Base-by-base conservation (phyloP, 2,113 vertebrate genomes). In the Alligator sinensis region DNA sequence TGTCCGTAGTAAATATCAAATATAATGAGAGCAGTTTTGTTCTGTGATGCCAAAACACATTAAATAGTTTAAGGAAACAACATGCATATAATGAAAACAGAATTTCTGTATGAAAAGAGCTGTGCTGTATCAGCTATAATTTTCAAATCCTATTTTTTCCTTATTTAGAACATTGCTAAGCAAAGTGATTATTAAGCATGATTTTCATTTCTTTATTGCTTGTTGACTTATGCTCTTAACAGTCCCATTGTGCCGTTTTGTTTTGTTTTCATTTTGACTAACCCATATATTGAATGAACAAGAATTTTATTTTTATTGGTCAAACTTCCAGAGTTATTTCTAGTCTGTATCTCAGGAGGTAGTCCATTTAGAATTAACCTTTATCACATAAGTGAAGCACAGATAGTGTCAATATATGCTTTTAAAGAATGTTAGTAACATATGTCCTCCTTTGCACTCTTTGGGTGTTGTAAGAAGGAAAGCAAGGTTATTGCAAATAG, bases 41-140 rank as follows among this genome's bases (percentile, higher is more conserved):
- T 91, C 86, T 92, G 87, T 91, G 92, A 95, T 96, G 92, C 86
- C 91, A 94, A 93, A 96, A 95, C 96, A 84, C 25, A 75, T 90
- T 92, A 82, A 93, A 96, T 94, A 81, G 0, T 4, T 92, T 96
- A 92, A 95, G 93, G 95, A 97, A 96, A 81, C 81, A 92, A 64
- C 94, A 91, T 94, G 94, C 95, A 92, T 96, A 81, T 91, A 92
- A 93, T 2, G 78, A 94, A 88, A 95, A 95, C 47, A 96, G 95
- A 96, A 88, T 94, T 47, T 47, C 47, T 47, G 47, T 47, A 47
- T 47, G 47, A 47, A 47, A 47, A 47, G 47, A 47, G 90, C 72
- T 80, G 34, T 85, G 38, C 13, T 90, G 17, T 30, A n/a, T 68
- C 9, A 76, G 86, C 66, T 83, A 62, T 0, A 13, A 81, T 96